Base-by-base conservation (phyloP, 2,888 invertebrate genomes). In the Lasioglossum lativentre region DNA sequence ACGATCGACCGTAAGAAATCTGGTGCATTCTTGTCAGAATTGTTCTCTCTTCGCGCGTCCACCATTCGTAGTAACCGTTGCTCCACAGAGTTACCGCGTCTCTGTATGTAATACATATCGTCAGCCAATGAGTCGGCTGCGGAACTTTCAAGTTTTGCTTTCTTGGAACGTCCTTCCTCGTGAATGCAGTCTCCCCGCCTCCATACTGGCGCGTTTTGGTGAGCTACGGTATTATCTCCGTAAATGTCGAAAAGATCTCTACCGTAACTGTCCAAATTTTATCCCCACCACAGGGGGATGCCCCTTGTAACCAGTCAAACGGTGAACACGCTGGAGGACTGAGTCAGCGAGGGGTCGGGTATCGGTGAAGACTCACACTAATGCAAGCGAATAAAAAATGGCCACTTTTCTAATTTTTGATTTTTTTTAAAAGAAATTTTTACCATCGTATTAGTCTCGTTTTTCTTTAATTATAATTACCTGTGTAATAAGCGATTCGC, bases 1-100 rank as follows among this genome's bases (percentile, higher is more conserved):
- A 90, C 93, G 91, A 91, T 76, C 92, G 94, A 93, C 92, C 85
- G 90, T 89, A 91, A 90, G 85, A 87, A 86, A 80, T 82, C 83
- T 76, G 81, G 79, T 79, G 76, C 56, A 78, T 80, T 80, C 75
- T 90, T 85, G 81, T 86, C 76, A 86, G 82, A 89, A 89, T 82
- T 87, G 73, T 84, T 86, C 78, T 83, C 42, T 81, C 71, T 77
- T 78, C 86, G 77, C 89, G 83, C 78, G 80, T 82, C 70, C 76
- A 82, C 81, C 87, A 73, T 59, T 70, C 73, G 66, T 73, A 82
- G 56, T 42, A 75, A 78, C 52, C 80, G 78, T 74, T 82, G 68
- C 30, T 52, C 76, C 75, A 42, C 71, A 38, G 63, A 75, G 76
- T 83, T 23, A 70, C 63, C 87, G 78, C 63, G 85, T 78, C 38